A percentile compares a stretch with the other conserved stretches of the same genome.
Conservation (phyloP, 2,797 vertebrate genomes). For the Enteromius anoplus region DNA sequence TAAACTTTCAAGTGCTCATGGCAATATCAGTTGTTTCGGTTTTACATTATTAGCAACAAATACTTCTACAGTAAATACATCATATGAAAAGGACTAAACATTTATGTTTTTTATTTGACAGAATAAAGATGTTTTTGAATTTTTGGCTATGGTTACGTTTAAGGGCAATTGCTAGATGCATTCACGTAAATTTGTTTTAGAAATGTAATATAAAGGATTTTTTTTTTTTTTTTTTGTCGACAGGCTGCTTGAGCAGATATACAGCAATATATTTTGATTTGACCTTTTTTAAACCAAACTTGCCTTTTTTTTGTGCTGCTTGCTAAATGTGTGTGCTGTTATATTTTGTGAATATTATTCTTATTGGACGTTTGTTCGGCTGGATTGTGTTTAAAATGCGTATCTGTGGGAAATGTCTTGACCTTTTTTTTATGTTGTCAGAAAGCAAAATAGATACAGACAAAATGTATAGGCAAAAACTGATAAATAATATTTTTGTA, state of each 20-base stretch:
- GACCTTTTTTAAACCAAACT: background rate
- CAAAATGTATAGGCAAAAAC: background rate
- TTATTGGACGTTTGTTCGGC: background rate
- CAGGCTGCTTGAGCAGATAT: background rate
- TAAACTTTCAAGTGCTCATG: background rate
- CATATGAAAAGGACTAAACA: background rate
- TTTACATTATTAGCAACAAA: background rate
- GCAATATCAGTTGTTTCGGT: background rate
- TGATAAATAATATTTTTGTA: background rate
- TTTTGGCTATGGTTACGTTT: background rate
- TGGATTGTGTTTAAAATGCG: background rate
- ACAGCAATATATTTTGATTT: background rate
- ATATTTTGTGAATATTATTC: slow-evolving; percentile 17
- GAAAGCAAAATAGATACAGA: background rate
- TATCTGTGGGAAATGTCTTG: background rate
- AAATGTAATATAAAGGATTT: no score
- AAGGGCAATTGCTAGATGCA: background rate
- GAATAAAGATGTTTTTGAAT: background rate
- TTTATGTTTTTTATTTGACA: background rate
- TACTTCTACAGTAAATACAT: background rate
- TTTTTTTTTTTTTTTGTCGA: background rate
- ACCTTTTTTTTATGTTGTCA: background rate
- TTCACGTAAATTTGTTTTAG: background rate
- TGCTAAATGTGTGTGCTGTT: background rate
- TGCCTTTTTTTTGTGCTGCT: background rate